phyloP scores from a whole-genome alignment of 1,140 invertebrate genomes.

The Aphidius ervi region DNA sequence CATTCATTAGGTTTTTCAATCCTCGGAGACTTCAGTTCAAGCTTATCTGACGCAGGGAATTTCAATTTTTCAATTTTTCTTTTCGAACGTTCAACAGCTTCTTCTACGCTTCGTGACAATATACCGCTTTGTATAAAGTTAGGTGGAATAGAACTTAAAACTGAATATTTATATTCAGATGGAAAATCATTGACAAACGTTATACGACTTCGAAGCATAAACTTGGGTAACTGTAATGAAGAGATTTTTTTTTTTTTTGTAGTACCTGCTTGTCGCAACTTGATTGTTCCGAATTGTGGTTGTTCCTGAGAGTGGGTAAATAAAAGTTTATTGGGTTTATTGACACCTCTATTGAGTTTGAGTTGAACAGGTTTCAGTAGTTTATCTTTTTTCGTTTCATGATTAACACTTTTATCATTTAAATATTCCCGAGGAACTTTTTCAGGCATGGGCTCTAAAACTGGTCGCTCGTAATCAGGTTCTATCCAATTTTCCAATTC shows the following conservation, averaged over 20 bases:
- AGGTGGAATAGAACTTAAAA: conserved; percentile 53
- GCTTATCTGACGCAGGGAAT: conserved; percentile 47
- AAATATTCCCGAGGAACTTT: conserved; percentile 44
- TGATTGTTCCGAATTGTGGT: conserved; percentile 58
- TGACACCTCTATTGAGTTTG: conserved; percentile 50
- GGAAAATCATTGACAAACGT: conserved; percentile 60
- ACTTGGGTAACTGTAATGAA: conserved; percentile 57
- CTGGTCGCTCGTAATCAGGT: conserved; percentile 50
- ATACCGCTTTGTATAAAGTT: conserved; percentile 60
- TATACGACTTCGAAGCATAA: conserved; percentile 63
- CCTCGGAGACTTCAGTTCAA: conserved; percentile 48
- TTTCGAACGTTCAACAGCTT: conserved; percentile 61
- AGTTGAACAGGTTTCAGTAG: conserved; percentile 39
- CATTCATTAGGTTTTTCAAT: too few relatives aligned
- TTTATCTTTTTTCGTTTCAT: conserved; percentile 21
- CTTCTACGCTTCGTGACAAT: conserved; percentile 65
- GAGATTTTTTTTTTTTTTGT: conserved; percentile 53
- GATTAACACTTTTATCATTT: conserved; percentile 10
- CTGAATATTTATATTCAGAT: conserved; percentile 51
- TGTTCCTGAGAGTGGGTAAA: conserved; percentile 46
- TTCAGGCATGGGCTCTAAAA: conserved; percentile 49
- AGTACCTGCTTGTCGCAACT: conserved; percentile 59
- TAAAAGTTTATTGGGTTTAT: conserved; percentile 48
- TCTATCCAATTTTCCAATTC: conserved; percentile 50
- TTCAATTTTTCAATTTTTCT: conserved; percentile 54